Evolutionary conservation across 2,113 vertebrate genomes (phyloP), one percentile per base, ranked within the genome.

Genomic region (Candoia aspera): DNA sequence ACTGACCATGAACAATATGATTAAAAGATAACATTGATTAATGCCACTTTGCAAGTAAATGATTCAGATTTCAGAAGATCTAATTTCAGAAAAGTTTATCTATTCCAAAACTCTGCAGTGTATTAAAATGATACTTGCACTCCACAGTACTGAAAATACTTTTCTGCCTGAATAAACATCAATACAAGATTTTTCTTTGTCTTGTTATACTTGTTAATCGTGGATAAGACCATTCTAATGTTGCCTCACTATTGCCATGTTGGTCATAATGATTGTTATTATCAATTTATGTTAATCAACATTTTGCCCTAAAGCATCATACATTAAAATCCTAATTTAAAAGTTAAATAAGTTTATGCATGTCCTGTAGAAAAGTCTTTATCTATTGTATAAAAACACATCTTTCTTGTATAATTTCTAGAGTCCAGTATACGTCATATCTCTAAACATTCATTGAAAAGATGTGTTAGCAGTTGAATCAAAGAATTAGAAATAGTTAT

Each of bases 111-210:
- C 12, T 54, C 83, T 91, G 58, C 58, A 37, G 10, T 53, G 17
- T 4, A 21, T 49, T 19, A 60, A 85, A 60, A 91, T 54, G 9
- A 64, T 24, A 24, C 57, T 90, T n/a, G 64, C 89, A 90, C 68
- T 79, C 68, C 53, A 91, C 58, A 11, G 59, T 91, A 86, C 62
- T 64, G 59, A 91, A 91, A 54, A 46, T 59, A 54, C 29, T 91
- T 91, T 91, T 86, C 90, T 86, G 84, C 90, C 33, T 91, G 23
- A 91, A 91, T 26, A 53, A 68, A 42, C 84, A 68, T 37, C 90
- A 86, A 86, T 42, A 17, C 37, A 26, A 53, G 49, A 86, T 55
- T 24, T 68, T 68, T 13, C 49, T 86, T 91, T 91, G 90, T 55
- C 33, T 91, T 23, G 23, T n/a, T 86, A 55, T 37, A 64, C n/a